A percentile compares a stretch with the other conserved stretches of the same genome.
Evolutionary conservation across 1,140 invertebrate genomes (phyloP).

Genomic region (Telenomus remus): DNA sequence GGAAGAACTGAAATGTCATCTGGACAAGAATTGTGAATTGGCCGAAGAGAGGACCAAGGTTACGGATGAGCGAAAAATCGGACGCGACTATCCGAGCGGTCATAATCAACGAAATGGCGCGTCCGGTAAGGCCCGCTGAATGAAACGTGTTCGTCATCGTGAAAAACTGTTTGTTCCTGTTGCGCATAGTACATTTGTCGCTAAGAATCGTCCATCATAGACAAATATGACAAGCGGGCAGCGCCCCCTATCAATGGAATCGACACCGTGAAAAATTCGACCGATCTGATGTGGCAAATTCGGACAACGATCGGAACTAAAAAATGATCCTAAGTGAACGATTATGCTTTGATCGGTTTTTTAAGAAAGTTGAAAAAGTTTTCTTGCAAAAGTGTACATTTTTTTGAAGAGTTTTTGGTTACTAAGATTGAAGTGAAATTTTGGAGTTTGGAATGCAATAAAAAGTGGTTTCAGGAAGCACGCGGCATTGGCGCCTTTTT

Average conservation of each 20-base stretch:
- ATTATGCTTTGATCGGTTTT: not conserved
- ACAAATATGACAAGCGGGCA: slow-evolving; percentile 76
- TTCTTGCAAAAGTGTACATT: no score
- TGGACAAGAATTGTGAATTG: slow-evolving; percentile 31
- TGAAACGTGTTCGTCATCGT: slow-evolving; percentile 70
- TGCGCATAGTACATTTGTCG: slow-evolving; percentile 63
- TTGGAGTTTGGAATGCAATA: slow-evolving; percentile 3
- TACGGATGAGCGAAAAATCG: slow-evolving; percentile 59
- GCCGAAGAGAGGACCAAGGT: slow-evolving; percentile 37
- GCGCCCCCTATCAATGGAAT: slow-evolving; percentile 68
- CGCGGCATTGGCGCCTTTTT: slow-evolving; percentile 17
- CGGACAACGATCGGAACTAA: slow-evolving; percentile 66
- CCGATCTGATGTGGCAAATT: slow-evolving; percentile 72
- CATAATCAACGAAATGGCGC: slow-evolving; percentile 70
- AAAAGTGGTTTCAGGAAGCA: not conserved
- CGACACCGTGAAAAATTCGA: slow-evolving; percentile 73
- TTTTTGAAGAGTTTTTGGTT: no score
- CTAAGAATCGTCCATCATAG: slow-evolving; percentile 74
- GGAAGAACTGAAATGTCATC: slow-evolving; percentile 48
- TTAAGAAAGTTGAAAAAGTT: no score
- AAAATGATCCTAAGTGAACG: slow-evolving; percentile 11
- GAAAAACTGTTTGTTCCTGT: slow-evolving; percentile 67
- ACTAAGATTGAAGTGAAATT: no score
- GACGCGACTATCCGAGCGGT: slow-evolving; percentile 60
- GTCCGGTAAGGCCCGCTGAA: slow-evolving; percentile 63